Evolutionary conservation across 2,797 vertebrate genomes (phyloP).

Genomic region (Podarcis siculus): DNA sequence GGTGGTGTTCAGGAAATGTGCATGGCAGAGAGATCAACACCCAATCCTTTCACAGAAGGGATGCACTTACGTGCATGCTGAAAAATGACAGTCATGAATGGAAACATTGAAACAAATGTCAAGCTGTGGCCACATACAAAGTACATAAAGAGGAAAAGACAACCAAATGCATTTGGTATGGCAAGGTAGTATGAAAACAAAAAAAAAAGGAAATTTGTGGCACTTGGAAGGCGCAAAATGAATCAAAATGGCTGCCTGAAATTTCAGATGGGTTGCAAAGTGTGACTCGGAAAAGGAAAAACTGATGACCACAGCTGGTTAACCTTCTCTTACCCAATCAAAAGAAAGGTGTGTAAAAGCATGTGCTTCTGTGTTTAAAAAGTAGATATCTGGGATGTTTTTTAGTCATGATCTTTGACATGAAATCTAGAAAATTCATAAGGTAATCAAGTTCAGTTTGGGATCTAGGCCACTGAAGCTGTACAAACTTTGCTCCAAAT

Average conservation of each 20-base stretch:
- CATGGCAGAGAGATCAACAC: slow-evolving; percentile 65
- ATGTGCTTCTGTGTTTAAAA: slow-evolving; percentile 50
- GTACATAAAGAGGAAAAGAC: slow-evolving; percentile 56
- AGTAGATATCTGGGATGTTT: slow-evolving; percentile 52
- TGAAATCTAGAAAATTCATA: slow-evolving; percentile 45
- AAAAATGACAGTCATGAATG: slow-evolving; percentile 53
- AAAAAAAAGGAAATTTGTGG: slow-evolving; percentile 20
- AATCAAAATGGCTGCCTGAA: slow-evolving; percentile 54
- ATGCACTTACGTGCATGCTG: slow-evolving; percentile 55
- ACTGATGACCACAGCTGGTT: slow-evolving; percentile 37
- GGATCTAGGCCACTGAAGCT: slow-evolving; percentile 60
- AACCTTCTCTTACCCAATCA: slow-evolving; percentile 53
- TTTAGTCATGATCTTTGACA: slow-evolving; percentile 55
- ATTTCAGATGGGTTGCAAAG: slow-evolving; percentile 37
- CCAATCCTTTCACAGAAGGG: slow-evolving; percentile 57
- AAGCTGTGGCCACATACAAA: slow-evolving; percentile 67
- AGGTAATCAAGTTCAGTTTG: slow-evolving; percentile 57
- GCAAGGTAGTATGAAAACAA: slow-evolving; percentile 49
- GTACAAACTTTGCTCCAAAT: slow-evolving; percentile 57
- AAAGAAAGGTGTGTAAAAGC: slow-evolving; percentile 48
- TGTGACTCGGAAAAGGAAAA: slow-evolving; percentile 44
- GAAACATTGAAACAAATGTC: slow-evolving; percentile 56
- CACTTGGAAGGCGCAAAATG: slow-evolving; percentile 43
- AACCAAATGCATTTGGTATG: slow-evolving; percentile 44
- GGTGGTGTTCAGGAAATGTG: slow-evolving; percentile 74